Conservation (phyloP, 1,140 invertebrate species). For the Apolygus lucorum region DNA sequence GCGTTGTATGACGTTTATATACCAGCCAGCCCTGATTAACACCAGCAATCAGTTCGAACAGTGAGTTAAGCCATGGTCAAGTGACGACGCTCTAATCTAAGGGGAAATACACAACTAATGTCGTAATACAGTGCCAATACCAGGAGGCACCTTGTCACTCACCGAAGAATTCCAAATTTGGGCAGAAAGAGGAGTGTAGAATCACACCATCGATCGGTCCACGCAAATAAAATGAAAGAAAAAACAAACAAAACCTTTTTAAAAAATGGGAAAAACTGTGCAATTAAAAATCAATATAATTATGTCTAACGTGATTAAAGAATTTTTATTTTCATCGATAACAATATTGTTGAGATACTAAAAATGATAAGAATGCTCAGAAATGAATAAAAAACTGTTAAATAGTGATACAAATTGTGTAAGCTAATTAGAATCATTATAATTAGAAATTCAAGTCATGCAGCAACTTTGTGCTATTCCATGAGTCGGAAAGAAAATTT, state of each 20-base stretch:
- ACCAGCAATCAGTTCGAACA: background rate
- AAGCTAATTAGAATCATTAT: too few species aligned
- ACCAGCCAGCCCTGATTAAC: background rate
- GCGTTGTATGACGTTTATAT: too few species aligned
- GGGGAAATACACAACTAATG: slow-evolving; percentile 13
- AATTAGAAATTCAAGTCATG: too few species aligned
- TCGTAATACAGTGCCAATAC: slow-evolving; percentile 1
- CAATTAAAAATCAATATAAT: slow-evolving; percentile 8
- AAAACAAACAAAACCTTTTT: slow-evolving; percentile 25
- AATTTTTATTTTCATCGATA: too few species aligned
- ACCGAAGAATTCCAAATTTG: slow-evolving; percentile 24
- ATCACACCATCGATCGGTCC: slow-evolving; percentile 26
- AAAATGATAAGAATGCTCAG: too few species aligned
- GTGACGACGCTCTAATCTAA: slow-evolving; percentile 3
- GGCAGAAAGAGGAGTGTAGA: slow-evolving; percentile 19
- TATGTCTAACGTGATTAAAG: background rate
- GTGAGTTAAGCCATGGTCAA: background rate
- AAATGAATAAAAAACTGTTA: too few species aligned
- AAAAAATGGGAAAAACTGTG: slow-evolving; percentile 20
- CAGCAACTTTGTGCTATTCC: background rate
- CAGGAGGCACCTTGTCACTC: slow-evolving; percentile 11
- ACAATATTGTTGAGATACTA: too few species aligned
- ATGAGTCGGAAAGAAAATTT: background rate
- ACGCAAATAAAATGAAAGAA: slow-evolving; percentile 28
- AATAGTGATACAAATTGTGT: too few species aligned